Percentiles rank a stretch among this genome's conserved stretches.
These are phyloP conservation scores for Platichthys stellatus DNA, from an alignment of 2,113 vertebrate species.

Conservation along the genomic window DNA sequence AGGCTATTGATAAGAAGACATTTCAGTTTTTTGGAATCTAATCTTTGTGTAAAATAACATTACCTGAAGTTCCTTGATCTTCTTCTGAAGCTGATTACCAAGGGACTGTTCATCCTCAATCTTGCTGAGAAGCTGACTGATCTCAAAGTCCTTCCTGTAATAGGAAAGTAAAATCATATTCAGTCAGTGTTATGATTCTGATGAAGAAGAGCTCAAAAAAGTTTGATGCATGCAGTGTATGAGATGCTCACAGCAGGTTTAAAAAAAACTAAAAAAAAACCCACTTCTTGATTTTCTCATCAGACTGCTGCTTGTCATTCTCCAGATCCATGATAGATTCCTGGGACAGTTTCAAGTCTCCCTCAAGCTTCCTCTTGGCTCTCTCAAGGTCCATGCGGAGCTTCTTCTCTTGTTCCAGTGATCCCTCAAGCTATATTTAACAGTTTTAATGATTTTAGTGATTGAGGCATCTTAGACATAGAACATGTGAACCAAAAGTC, in stretches of 20 bases:
- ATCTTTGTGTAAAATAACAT: neutral
- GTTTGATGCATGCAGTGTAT: neutral
- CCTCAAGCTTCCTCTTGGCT: constrained; percentile 80
- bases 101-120: constrained; percentile 15
- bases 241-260: neutral
- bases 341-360: constrained; percentile 77
- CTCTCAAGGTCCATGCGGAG: constrained; percentile 87
- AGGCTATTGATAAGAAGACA: no score
- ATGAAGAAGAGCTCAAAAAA: neutral
- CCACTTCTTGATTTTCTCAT: constrained; percentile 14
- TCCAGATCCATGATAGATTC: constrained; percentile 12
- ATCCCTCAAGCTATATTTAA: constrained; percentile 83
- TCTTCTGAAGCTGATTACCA: constrained; percentile 5
- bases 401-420: constrained; percentile 90
- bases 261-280: neutral
- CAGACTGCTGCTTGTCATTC: constrained; percentile 44
- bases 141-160: constrained; percentile 24
- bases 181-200: neutral
- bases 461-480: no score
- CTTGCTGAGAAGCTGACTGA: constrained; percentile 5
- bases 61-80: constrained; percentile 20
- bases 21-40: neutral
- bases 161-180: neutral
- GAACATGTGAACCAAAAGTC: no score
- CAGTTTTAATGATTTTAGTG: neutral